Base-by-base conservation (phyloP, 2,113 vertebrate species). In the Myodes glareolus region DNA sequence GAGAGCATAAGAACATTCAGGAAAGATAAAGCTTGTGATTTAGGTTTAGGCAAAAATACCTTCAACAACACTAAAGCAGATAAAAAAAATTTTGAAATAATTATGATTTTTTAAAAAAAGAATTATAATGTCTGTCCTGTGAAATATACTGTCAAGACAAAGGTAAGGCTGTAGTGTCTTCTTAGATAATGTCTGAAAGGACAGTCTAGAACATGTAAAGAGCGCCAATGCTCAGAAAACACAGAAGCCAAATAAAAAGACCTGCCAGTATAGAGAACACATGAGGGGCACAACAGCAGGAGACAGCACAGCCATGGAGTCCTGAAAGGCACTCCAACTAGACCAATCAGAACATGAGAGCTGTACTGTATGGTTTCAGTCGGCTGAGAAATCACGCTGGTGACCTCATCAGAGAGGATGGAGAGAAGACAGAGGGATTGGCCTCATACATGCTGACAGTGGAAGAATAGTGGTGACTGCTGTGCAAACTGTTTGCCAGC, bases 1-100 rank as follows among this genome's bases (percentile, higher is more conserved):
- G 1, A 9, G 8, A n/a, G 27, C 0, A 0, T 1, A 75, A 1
- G 12, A 9, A 0, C 1, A 5, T 7, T 5, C 14, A 36, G 47
- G 52, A 58, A 17, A 78, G 31, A 39, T 1, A 27, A 75, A 11
- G 12, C 3, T 1, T 16, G 19, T 14, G 45, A n/a, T 42, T 14
- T 29, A 65, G 58, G 7, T 39, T 85, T 65, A 21, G 21, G 29
- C 7, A 29, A 10, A 77, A 55, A 7, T 14, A 45, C 45, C 77
- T 55, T 6, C 52, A 33, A 58, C 1, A 39, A 65, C 19, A 0
- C 16, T 0, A 36, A n/a, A 70, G 10, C 21, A 90, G 29, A 86
- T n/a, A n/a, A n/a, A 6, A 3, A 8, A 0, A 3, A 23, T 27
- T 21, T 16, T 70, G 1, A 31, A 52, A 13, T 29, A 39, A 4